These are phyloP conservation scores for Pampusana beccarii DNA, from an alignment of 2,113 vertebrate species.

Conservation along the genomic window DNA sequence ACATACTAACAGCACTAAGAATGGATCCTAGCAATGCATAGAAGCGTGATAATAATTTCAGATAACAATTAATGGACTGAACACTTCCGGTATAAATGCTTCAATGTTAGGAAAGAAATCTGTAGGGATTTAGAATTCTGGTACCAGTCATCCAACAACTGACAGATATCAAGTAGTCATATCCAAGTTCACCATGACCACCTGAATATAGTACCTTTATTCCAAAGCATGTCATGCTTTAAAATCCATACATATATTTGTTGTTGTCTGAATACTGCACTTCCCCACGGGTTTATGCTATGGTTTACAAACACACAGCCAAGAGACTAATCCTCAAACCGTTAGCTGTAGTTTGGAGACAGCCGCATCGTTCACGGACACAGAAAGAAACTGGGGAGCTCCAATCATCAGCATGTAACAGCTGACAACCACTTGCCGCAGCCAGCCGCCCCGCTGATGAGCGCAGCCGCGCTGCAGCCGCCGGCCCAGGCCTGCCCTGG, in stretches of 20 bases:
- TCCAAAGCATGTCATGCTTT: not conserved
- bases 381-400: not conserved
- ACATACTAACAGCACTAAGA: not conserved
- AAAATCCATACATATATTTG: not conserved
- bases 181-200: not conserved
- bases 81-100: not conserved
- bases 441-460: not conserved
- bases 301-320: not conserved
- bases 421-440: not conserved
- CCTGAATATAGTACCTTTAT: not conserved
- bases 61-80: not conserved
- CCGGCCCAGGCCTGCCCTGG: not conserved
- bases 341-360: not conserved
- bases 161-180: not conserved
- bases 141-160: not conserved
- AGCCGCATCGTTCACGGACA: not conserved
- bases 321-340: not conserved
- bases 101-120: not conserved
- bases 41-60: not conserved
- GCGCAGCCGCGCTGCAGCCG: not conserved
- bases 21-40: not conserved
- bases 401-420: not conserved
- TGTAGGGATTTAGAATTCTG: not conserved
- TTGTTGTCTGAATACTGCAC: not conserved
- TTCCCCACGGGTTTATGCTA: not conserved